Evolutionary conservation across 2,888 invertebrate species (phyloP).

Genomic region (Brachycybe producta): DNA sequence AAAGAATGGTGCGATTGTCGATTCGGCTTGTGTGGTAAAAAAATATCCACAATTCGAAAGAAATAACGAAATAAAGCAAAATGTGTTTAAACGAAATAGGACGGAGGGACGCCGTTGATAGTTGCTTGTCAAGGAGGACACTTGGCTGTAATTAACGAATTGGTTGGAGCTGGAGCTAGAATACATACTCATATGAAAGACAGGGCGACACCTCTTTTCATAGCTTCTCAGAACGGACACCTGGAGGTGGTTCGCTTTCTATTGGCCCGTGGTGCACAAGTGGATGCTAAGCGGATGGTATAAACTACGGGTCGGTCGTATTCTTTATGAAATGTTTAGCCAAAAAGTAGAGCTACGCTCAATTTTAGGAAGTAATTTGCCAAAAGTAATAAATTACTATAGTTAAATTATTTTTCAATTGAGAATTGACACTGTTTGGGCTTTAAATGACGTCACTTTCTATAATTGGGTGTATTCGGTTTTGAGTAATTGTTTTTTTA

Average conservation of each 20-base stretch:
- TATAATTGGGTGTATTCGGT: too few species aligned
- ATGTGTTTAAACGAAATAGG: conserved; percentile 43
- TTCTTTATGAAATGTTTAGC: too few species aligned
- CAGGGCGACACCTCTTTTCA: conserved; percentile 70
- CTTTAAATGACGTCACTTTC: too few species aligned
- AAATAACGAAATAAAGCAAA: background rate
- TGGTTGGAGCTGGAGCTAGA: conserved; percentile 58
- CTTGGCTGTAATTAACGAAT: conserved; percentile 56
- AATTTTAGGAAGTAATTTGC: too few species aligned
- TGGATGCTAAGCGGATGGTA: conserved; percentile 42
- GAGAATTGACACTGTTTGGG: too few species aligned
- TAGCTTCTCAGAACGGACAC: conserved; percentile 89
- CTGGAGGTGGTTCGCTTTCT: conserved; percentile 60
- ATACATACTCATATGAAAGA: conserved; percentile 63
- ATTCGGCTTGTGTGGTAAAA: conserved; percentile 35
- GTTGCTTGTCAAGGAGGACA: conserved; percentile 92
- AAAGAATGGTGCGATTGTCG: conserved; percentile 47
- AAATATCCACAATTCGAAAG: background rate
- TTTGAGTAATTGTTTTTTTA: too few species aligned
- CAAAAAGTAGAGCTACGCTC: too few species aligned
- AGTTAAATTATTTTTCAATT: background rate
- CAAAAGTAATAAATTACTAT: background rate
- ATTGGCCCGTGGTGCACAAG: conserved; percentile 55
- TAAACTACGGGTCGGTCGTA: background rate
- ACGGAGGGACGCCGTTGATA: conserved; percentile 79